Conservation (phyloP, 2,888 invertebrate genomes). For the Acleris emargana region DNA sequence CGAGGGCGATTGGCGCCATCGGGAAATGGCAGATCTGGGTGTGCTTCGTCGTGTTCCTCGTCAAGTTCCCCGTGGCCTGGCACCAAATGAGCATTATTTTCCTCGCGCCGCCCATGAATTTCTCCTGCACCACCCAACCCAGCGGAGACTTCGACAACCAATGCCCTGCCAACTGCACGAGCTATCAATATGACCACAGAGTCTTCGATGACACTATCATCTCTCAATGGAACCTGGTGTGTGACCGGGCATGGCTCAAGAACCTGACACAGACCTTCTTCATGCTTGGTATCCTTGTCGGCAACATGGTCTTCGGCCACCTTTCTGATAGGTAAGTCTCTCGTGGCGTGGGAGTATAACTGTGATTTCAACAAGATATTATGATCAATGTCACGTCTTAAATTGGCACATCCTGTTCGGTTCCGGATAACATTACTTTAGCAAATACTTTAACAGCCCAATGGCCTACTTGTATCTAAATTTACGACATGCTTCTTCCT, state of each 20-base stretch:
- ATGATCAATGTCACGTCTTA: slow-evolving; percentile 44
- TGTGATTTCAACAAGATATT: slow-evolving; percentile 31
- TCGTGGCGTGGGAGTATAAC: slow-evolving; percentile 12
- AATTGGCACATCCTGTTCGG: slow-evolving; percentile 69
- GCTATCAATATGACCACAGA: slow-evolving; percentile 85
- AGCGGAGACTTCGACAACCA: slow-evolving; percentile 66
- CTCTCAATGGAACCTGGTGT: slow-evolving; percentile 90
- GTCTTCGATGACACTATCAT: slow-evolving; percentile 89
- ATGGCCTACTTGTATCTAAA: slow-evolving; percentile 44
- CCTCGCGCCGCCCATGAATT: slow-evolving; percentile 87
- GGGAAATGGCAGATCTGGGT: slow-evolving; percentile 90
- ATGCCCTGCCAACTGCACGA: slow-evolving; percentile 82
- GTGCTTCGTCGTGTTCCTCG: slow-evolving; percentile 86
- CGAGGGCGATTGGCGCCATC: slow-evolving; percentile 87
- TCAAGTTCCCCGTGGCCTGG: slow-evolving; percentile 92
- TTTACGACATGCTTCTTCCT: not conserved
- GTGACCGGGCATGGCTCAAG: slow-evolving; percentile 85
- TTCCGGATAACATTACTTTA: slow-evolving; percentile 67
- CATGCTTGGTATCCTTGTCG: slow-evolving; percentile 90
- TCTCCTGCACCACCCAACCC: slow-evolving; percentile 70
- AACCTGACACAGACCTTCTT: slow-evolving; percentile 90
- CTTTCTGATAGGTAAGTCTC: slow-evolving; percentile 88
- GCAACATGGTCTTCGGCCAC: slow-evolving; percentile 89
- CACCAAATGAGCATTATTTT: slow-evolving; percentile 91
- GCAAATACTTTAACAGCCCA: slow-evolving; percentile 46